Percentiles rank a stretch among this genome's conserved stretches.
Evolutionary conservation across 2,113 vertebrate species (phyloP).

Genomic region (Eurystomus gularis): DNA sequence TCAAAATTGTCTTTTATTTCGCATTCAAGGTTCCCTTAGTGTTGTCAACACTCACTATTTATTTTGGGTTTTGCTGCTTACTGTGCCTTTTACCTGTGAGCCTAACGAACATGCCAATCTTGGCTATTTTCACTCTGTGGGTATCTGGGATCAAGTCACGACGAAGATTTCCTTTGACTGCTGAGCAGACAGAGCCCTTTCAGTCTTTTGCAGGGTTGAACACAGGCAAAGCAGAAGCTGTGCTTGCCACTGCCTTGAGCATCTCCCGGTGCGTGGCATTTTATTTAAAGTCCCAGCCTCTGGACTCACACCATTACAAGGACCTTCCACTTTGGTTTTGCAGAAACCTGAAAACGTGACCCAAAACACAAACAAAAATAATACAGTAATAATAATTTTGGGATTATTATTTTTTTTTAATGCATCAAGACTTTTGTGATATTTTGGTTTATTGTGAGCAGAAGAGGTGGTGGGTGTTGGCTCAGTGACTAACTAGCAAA

Average conservation of each 20-base stretch:
- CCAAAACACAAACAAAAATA: background rate
- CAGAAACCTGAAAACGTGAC: background rate
- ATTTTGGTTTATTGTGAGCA: background rate
- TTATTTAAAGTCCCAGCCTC: conserved; percentile 52
- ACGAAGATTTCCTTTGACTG: conserved; percentile 59
- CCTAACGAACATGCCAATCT: conserved; percentile 51
- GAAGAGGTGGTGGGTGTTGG: background rate
- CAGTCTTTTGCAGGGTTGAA: conserved; percentile 41
- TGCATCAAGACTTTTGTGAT: background rate
- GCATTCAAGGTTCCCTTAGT: conserved; percentile 15
- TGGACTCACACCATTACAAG: background rate
- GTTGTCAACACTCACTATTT: conserved; percentile 45
- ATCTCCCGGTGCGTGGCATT: background rate
- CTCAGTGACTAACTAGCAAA: background rate
- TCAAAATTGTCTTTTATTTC: conserved; percentile 51
- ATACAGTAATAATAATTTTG: background rate
- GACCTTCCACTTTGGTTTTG: background rate
- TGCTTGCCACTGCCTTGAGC: conserved; percentile 18
- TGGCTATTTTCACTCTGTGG: conserved; percentile 58
- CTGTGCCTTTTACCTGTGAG: conserved; percentile 63
- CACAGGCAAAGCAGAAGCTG: conserved; percentile 40
- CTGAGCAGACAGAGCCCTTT: conserved; percentile 61
- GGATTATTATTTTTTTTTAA: background rate
- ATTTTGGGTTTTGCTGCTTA: conserved; percentile 42
- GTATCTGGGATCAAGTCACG: conserved; percentile 52